Base-by-base conservation (phyloP, 2,113 vertebrate genomes). In the Bos indicus region DNA sequence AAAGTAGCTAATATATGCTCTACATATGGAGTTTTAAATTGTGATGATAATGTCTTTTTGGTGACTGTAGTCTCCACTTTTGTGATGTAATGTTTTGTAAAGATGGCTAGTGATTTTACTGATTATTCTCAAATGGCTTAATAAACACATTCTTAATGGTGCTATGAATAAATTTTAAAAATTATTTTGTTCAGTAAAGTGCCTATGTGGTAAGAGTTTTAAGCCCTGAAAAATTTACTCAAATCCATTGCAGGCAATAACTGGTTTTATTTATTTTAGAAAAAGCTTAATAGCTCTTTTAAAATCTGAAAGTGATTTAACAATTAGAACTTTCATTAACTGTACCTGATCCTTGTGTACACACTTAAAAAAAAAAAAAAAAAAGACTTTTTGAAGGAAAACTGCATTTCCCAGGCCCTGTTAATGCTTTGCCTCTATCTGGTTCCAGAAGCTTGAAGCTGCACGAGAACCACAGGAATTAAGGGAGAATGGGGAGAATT, bases 41-140 rank as follows among this genome's bases (percentile, higher is more conserved):
- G 78, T 88, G 88, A 84, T 95, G 96, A 97, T 97, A 87, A 92
- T 96, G 98, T 6, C 83, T 97, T 97, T 94, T 98, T 95, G 67
- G 88, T 97, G 78, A 95, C 17, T 90, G 78, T 87, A 97, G 84
- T 82, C 57, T 97, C 54, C 0, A 78, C 90, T 96, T 97, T 97
- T 94, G 60, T 96, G 46, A 91, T 97, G 52, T 81, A 92, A 96
- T 17, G 9, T 84, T 97, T 97, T 92, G 23, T 84, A 97, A 95
- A 96, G 94, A 95, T 90, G 51, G 87, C 62, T 96, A 96, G 15
- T 84, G 78, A 93, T 84, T 98, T 97, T 96, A 88, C 36, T 91
- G 90, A 96, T 98, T 97, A 92, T 95, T 43, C 23, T 67, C 74
- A 98, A 96, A 88, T 64, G 74, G 33, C 48, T 96, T 71, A 91